A percentile compares a stretch with the other conserved stretches of the same genome.
Conservation (phyloP, 2,113 vertebrate genomes). For the Canis aureus region DNA sequence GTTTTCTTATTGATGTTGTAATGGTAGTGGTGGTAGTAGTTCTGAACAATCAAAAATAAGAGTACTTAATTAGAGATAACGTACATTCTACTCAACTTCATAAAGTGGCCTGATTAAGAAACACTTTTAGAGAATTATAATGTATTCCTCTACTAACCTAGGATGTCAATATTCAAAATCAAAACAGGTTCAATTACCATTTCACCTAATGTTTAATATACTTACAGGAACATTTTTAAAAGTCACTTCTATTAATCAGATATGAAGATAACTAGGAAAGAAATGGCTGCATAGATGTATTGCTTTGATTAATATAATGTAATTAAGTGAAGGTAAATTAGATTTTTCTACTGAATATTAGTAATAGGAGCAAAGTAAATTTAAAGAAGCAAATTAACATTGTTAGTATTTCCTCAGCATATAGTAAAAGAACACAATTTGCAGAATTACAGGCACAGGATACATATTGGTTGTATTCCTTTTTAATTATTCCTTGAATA, state of each 20-base stretch:
- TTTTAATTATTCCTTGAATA: background rate
- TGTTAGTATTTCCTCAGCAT: background rate
- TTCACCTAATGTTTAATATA: slow-evolving; percentile 51
- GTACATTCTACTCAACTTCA: background rate
- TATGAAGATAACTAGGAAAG: slow-evolving; percentile 55
- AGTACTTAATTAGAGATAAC: background rate
- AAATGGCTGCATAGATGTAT: slow-evolving; percentile 61
- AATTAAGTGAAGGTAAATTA: slow-evolving; percentile 74
- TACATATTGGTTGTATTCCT: background rate
- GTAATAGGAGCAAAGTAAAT: slow-evolving; percentile 42
- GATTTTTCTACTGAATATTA: slow-evolving; percentile 59
- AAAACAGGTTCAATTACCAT: slow-evolving; percentile 62
- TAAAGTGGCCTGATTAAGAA: background rate
- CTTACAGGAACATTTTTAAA: slow-evolving; percentile 53
- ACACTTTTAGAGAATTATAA: background rate
- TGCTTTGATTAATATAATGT: slow-evolving; percentile 74
- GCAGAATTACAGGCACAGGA: background rate
- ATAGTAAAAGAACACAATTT: background rate
- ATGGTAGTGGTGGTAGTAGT: background rate
- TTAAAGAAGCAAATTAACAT: slow-evolving; percentile 48
- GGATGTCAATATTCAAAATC: slow-evolving; percentile 54
- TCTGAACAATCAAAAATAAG: background rate
- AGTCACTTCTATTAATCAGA: slow-evolving; percentile 61
- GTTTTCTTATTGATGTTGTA: background rate
- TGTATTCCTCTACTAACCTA: background rate